These are phyloP conservation scores for Macrotis lagotis DNA, from an alignment of 2,113 vertebrate species.

Conservation along the genomic window DNA sequence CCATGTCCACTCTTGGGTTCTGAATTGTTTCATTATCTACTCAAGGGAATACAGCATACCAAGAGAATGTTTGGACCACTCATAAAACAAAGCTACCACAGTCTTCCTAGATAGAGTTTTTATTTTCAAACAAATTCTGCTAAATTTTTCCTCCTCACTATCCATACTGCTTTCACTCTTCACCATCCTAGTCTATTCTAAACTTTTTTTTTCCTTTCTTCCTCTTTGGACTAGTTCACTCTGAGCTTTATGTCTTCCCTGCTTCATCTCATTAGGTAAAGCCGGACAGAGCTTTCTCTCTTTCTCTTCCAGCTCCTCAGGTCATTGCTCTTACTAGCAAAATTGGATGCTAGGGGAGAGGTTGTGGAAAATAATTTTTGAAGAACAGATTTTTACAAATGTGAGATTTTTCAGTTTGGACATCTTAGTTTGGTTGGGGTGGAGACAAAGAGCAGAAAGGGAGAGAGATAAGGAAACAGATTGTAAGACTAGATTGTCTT, in stretches of 20 bases:
- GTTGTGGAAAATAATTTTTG: not conserved
- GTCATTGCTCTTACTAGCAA: not conserved
- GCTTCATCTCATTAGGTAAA: not conserved
- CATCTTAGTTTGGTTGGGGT: not conserved
- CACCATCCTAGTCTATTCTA: not conserved
- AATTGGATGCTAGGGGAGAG: not conserved
- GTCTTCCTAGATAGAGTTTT: not conserved
- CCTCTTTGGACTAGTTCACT: not conserved
- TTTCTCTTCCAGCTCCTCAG: not conserved
- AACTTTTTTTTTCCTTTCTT: not conserved
- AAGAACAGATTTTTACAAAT: not conserved
- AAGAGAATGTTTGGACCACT: not conserved
- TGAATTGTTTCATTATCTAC: not conserved
- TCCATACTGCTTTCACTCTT: not conserved
- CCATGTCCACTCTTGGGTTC: not conserved
- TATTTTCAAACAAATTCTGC: not conserved
- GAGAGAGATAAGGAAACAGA: not conserved
- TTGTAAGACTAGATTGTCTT: not conserved
- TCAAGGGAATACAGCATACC: not conserved
- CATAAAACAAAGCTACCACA: not conserved
- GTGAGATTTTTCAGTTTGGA: not conserved
- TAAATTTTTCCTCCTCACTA: not conserved
- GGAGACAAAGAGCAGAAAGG: not conserved
- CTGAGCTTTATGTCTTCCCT: not conserved
- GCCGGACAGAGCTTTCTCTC: not conserved